These are phyloP conservation scores for Pteria penguin DNA, from an alignment of 2,888 invertebrate genomes.

Conservation along the genomic window DNA sequence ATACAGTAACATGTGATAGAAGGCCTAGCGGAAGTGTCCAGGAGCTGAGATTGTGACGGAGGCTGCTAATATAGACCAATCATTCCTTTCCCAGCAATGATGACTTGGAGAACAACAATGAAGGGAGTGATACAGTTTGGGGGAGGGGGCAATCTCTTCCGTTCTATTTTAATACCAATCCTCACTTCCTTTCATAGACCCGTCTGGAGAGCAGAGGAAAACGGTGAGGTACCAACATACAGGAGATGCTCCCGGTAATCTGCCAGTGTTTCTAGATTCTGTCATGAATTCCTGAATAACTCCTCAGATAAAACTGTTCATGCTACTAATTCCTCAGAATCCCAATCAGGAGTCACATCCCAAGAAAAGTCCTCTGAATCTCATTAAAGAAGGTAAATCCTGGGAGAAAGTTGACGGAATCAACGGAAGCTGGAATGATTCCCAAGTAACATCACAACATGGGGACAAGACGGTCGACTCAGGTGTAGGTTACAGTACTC, in stretches of 20 bases:
- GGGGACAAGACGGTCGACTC: neutral
- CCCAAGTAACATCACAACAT: neutral
- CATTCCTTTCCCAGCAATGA: too few relatives aligned
- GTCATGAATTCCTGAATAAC: neutral
- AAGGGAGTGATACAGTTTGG: too few relatives aligned
- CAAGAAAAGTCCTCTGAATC: neutral
- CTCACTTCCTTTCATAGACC: neutral
- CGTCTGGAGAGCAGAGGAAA: neutral
- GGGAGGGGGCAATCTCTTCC: neutral
- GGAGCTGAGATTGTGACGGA: too few relatives aligned
- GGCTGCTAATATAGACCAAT: too few relatives aligned
- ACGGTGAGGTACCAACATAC: neutral
- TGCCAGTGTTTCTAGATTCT: neutral
- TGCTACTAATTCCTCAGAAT: neutral
- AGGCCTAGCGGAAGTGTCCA: too few relatives aligned
- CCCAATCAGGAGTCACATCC: neutral
- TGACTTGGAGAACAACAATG: too few relatives aligned
- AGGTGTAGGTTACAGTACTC: neutral
- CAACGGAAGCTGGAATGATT: neutral
- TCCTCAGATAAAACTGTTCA: neutral
- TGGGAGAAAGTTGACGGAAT: neutral
- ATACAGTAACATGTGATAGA: too few relatives aligned
- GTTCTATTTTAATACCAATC: neutral
- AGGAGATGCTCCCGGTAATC: neutral
- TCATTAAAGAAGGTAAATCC: neutral